Base-by-base conservation (phyloP, 53 echinoderm and acorn worm genomes). In the Henricia sp. region DNA sequence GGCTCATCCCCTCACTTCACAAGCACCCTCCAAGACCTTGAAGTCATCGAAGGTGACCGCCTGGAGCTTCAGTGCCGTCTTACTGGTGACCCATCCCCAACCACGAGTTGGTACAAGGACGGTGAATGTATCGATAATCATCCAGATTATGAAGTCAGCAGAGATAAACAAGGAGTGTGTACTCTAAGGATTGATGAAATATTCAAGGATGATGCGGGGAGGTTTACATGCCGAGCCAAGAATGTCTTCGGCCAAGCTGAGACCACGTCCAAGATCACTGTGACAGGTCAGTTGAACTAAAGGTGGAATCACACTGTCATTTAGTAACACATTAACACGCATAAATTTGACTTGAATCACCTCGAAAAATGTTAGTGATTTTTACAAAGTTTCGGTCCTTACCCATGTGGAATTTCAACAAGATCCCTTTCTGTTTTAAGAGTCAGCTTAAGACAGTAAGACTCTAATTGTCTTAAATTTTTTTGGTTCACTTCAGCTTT, bases 61-160 rank as follows among this genome's bases (percentile, higher is more conserved):
- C 71, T 93, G 19, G 82, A 89, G 34, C 86, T 96, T 20, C 86
- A 89, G 63, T 96, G 93, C 36, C 71, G 59, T 32, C 84, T 93
- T 19, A 87, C 89, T 1, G 96, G 93, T 44, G 91, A 86, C 42
- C 93, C 91, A 19, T 46, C 80, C 12, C 93, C 93, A 39, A 67
- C 83, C 19, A 74, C 90, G 52, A 88, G 83, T 60, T 96, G 96
- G 96, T 91, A 89, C 82, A 91, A 95, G 54, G 87, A 96, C 70
- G 83, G 93, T 0, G 84, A 89, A 21, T 88, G 85, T 32, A 83
- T 96, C 6, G 91, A 84, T 40, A 82, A 89, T 34, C 83, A 93
- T 4, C 89, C 77, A 0, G 93, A 93, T 33, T 91, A 93, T 59
- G 93, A 93, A 68, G 89, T 93, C 67, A 88, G 74, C 23, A 72